Evolutionary conservation across 2,888 invertebrate genomes (phyloP), one percentile per base, ranked within the genome.

Genomic region (Plemyria rubiginata): DNA sequence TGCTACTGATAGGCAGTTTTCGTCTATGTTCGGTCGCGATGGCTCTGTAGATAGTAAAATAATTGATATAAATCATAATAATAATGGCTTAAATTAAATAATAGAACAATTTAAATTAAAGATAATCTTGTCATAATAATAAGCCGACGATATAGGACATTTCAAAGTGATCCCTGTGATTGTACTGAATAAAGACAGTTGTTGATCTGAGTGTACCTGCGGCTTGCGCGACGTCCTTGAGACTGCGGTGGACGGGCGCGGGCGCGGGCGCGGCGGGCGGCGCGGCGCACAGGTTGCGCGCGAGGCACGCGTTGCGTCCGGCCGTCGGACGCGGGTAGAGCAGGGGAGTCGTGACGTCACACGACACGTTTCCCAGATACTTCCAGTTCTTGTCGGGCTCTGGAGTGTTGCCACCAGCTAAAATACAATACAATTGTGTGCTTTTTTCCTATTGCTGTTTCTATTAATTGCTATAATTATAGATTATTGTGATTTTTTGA

Each of bases 231-330:
- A 88, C 84, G 73, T 95, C 95, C 78, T 95, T 95, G 0, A 94
- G 85, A 1, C 95, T 95, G 72, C 95, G 95, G 70, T 95, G 95
- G 64, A 95, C 93, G 7, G 95, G 87, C 67, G 90, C 78, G 0
- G 90, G 88, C 1, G 11, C 11, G 2, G 36, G 36, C 8, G 6
- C 36, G 69, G 85, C 32, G 32, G n/a, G 32, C 12, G 11, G 15
- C 9, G 53, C 70, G 85, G 45, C 0, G 12, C 16, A 46, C 7
- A 46, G 12, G 78, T 91, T 92, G 0, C 96, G 94, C 9, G 97
- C 98, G 82, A 98, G 98, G 84, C 97, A 98, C 9, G 96, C 95
- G 92, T 98, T 45, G 4, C 45, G 45, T 16, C 45, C 45, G 45
- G 45, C 9, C 2, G 8, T 0, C 2, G 59, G 36, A 0, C 97